These are phyloP conservation scores for Connochaetes taurinus DNA, from an alignment of 2,113 vertebrate species.

Conservation along the genomic window DNA sequence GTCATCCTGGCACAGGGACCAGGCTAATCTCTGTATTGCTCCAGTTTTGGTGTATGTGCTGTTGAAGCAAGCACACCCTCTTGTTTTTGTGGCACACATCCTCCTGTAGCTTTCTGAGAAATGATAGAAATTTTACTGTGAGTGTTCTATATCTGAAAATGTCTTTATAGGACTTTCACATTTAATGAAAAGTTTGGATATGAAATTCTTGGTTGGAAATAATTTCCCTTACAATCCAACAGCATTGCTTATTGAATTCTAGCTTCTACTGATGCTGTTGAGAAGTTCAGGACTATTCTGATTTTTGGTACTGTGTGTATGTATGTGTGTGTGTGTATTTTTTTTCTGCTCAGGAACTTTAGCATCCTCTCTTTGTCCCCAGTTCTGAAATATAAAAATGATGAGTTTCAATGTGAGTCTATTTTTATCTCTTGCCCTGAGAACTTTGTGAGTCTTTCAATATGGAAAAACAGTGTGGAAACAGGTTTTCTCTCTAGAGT, in stretches of 20 bases:
- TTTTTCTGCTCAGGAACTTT: not conserved
- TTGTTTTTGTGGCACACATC: not conserved
- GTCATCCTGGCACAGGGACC: not conserved
- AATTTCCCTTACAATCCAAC: not conserved
- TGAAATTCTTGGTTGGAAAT: not conserved
- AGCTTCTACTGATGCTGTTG: not conserved
- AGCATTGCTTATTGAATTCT: not conserved
- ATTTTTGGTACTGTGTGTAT: not conserved
- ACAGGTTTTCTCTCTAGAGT: not conserved
- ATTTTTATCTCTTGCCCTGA: not conserved
- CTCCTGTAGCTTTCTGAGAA: not conserved
- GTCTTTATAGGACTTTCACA: not conserved
- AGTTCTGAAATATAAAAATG: not conserved
- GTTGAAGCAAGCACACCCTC: not conserved
- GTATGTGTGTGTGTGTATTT: too few species aligned
- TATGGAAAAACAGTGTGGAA: not conserved
- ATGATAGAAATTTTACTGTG: not conserved
- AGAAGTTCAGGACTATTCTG: not conserved
- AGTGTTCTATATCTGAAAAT: not conserved
- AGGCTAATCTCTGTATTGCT: not conserved
- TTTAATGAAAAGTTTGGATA: not conserved
- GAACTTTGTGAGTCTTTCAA: not conserved
- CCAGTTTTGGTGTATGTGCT: not conserved
- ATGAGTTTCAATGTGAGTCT: not conserved
- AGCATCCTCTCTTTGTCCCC: not conserved